Percentiles rank a stretch among this genome's conserved stretches.
Evolutionary conservation across 2,113 vertebrate genomes (phyloP).

Genomic region (Peucedramus taeniatus): DNA sequence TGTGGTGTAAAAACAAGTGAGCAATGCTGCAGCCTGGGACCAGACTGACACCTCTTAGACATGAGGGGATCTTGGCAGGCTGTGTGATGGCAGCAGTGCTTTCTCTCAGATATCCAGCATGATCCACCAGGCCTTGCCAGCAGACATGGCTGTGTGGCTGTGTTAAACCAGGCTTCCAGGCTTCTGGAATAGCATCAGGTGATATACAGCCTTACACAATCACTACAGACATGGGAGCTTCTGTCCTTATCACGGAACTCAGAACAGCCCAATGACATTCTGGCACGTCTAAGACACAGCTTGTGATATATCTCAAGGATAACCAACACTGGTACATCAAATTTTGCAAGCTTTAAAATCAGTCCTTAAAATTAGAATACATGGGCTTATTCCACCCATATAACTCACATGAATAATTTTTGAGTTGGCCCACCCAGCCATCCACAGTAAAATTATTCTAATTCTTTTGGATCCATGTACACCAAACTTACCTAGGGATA

Average conservation of each 20-base stretch:
- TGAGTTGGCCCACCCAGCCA: not conserved
- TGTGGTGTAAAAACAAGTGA: not conserved
- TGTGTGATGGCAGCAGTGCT: not conserved
- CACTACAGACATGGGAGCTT: not conserved
- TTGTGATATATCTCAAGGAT: not conserved
- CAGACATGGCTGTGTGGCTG: not conserved
- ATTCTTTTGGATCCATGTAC: not conserved
- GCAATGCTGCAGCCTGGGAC: not conserved
- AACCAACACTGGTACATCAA: not conserved
- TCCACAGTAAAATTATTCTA: not conserved
- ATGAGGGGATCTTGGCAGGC: fast-evolving
- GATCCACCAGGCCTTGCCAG: not conserved
- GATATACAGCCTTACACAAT: not conserved
- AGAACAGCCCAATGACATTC: not conserved
- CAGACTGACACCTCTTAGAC: not conserved
- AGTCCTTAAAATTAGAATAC: not conserved
- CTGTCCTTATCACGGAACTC: not conserved
- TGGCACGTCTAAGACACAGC: fast-evolving
- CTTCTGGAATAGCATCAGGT: not conserved
- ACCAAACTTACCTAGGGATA: not conserved
- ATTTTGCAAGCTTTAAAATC: not conserved
- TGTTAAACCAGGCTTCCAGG: not conserved
- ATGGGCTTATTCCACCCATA: not conserved
- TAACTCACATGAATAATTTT: not conserved
- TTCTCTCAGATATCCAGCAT: not conserved